phyloP scores from a whole-genome alignment of 2,888 invertebrate species.

The Halictus quadricinctus region DNA sequence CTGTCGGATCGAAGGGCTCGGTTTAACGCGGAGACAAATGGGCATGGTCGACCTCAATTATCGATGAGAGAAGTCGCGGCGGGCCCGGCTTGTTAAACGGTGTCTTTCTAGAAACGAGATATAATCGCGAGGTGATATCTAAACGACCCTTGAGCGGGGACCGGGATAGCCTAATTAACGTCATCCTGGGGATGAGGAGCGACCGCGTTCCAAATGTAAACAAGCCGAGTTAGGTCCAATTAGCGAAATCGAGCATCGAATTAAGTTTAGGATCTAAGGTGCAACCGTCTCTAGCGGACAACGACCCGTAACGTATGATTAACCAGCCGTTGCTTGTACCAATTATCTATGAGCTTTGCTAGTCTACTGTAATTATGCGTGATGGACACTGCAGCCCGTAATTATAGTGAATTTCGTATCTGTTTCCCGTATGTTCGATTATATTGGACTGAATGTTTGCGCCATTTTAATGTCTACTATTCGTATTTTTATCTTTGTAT shows the following conservation, averaged over 20 bases:
- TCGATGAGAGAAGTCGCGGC: slow-evolving; percentile 57
- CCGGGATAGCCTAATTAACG: slow-evolving; percentile 65
- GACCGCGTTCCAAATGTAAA: slow-evolving; percentile 54
- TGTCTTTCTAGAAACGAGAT: slow-evolving; percentile 60
- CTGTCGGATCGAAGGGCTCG: slow-evolving; percentile 18
- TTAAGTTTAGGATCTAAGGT: slow-evolving; percentile 45
- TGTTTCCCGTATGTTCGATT: background rate
- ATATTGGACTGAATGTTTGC: too few species aligned
- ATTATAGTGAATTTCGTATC: background rate
- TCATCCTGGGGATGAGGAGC: slow-evolving; percentile 51
- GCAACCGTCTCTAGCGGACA: slow-evolving; percentile 25
- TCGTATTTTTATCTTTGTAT: too few species aligned
- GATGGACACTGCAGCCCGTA: background rate
- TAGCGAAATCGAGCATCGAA: slow-evolving; percentile 63
- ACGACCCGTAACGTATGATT: slow-evolving; percentile 26
- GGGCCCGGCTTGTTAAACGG: slow-evolving; percentile 50
- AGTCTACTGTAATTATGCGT: slow-evolving; percentile 15
- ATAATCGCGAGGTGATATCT: slow-evolving; percentile 58
- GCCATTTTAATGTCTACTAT: too few species aligned
- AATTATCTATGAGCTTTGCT: background rate
- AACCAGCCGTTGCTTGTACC: slow-evolving; percentile 14
- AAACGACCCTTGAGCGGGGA: slow-evolving; percentile 50
- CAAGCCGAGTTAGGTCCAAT: slow-evolving; percentile 54
- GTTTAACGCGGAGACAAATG: slow-evolving; percentile 65
- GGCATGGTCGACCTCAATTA: slow-evolving; percentile 68